These are phyloP conservation scores for Oreochromis aureus DNA, from an alignment of 2,113 vertebrate species.

Conservation along the genomic window DNA sequence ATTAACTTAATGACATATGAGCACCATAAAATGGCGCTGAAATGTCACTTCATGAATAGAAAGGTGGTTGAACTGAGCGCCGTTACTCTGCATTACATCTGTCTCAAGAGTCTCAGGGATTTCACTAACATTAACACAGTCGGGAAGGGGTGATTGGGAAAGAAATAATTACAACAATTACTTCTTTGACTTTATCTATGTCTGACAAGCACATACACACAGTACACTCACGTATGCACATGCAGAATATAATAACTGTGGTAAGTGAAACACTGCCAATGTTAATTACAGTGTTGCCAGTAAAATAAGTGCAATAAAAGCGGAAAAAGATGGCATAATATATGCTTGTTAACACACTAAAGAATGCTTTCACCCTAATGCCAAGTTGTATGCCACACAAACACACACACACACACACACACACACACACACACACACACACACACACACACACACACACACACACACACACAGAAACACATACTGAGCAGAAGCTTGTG, in stretches of 20 bases:
- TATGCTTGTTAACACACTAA: slow-evolving; percentile 35
- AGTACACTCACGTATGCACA: neutral
- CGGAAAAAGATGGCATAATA: slow-evolving; percentile 44
- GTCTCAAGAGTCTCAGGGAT: neutral
- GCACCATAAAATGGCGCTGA: neutral
- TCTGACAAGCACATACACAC: slow-evolving; percentile 4
- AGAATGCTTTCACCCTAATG: slow-evolving; percentile 28
- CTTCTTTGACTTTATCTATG: slow-evolving; percentile 43
- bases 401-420: neutral
- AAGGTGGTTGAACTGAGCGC: neutral
- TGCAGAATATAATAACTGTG: slow-evolving; percentile 39
- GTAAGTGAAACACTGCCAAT: slow-evolving; percentile 36
- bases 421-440: neutral
- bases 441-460: neutral
- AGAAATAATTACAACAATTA: slow-evolving; percentile 62
- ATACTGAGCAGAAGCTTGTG: neutral
- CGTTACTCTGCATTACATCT: neutral
- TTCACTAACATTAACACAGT: neutral
- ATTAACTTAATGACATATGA: slow-evolving; percentile 1
- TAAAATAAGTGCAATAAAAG: slow-evolving; percentile 36
- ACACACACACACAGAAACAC: neutral
- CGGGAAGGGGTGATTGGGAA: slow-evolving; percentile 10
- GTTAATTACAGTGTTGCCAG: slow-evolving; percentile 50
- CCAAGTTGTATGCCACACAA: neutral
- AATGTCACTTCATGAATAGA: neutral